phyloP scores from a whole-genome alignment of 1,140 invertebrate genomes.

The Lasaia peninsularis region DNA sequence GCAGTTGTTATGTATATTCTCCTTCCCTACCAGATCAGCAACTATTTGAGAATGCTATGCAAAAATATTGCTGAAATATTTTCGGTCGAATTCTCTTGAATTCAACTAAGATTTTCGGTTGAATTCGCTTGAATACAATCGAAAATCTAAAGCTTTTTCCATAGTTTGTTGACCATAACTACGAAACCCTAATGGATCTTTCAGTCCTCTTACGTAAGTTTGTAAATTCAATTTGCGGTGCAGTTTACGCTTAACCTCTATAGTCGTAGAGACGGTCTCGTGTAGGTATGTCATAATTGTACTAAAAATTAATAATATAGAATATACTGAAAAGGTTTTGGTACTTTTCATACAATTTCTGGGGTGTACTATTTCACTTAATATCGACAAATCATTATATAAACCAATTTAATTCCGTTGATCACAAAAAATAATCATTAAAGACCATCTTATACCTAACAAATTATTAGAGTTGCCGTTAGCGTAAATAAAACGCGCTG shows the following conservation, averaged over 20 bases:
- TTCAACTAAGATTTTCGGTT: too few species aligned
- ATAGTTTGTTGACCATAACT: conserved; percentile 17
- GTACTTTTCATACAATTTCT: conserved; percentile 11
- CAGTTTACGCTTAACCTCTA: conserved; percentile 13
- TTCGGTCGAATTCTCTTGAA: too few species aligned
- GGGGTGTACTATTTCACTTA: conserved; percentile 14
- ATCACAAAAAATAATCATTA: too few species aligned
- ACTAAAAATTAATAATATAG: too few species aligned
- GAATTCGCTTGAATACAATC: too few species aligned
- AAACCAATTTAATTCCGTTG: conserved; percentile 13
- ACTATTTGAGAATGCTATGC: too few species aligned
- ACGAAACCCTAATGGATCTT: conserved; percentile 22
- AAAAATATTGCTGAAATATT: too few species aligned
- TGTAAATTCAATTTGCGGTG: conserved; percentile 22
- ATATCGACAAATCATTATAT: not conserved
- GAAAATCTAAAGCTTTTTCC: conserved; percentile 22
- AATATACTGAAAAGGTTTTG: conserved; percentile 1
- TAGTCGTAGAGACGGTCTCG: conserved; percentile 10
- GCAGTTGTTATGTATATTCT: too few species aligned
- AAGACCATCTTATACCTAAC: conserved; percentile 17
- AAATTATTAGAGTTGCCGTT: conserved; percentile 14
- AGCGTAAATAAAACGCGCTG: conserved; percentile 14
- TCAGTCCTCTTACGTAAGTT: conserved; percentile 17
- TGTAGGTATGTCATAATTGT: conserved; percentile 21
- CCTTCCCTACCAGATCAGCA: too few species aligned